Evolutionary conservation across 2,797 vertebrate genomes (phyloP), one percentile per base, ranked within the genome.

Genomic region (Cheirogaleus major): DNA sequence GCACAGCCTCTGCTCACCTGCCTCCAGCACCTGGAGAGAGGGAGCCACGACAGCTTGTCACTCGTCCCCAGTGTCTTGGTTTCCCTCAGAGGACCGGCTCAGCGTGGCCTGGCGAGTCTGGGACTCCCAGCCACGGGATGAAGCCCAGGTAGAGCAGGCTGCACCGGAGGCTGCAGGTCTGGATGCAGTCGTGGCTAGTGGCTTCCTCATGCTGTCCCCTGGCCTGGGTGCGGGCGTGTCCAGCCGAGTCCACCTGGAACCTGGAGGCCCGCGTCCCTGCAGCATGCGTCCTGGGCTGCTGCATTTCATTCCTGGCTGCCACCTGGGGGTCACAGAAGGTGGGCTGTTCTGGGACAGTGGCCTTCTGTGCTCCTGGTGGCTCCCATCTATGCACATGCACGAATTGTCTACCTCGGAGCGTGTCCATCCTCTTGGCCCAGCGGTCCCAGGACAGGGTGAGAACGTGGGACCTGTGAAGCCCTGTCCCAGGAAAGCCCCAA

Each of bases 171-270:
- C 55, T 7, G 8, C 32, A 4, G 18, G 7, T 25, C 8, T 32
- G 59, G 83, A 32, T 14, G 32, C 5, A 0, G 41, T 41, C 0
- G 0, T 0, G 41, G 89, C 43, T 4, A 32, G 41, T 0, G 3
- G 25, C 84, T 41, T 41, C 22, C 17, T 1, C 7, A 3, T 7
- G 18, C 2, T 14, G 15, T 4, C 35, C 15, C 0, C 2, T 69
- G 4, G 0, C 0, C 18, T 0, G 0, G 1, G 0, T 1, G 7
- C 5, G 8, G n/a, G 41, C 0, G 0, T 20, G 2, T n/a, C 63
- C 10, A 1, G 25, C 72, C 1, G 8, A 2, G 32, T 10, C 17
- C 3, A 0, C 27, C 32, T 15, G 82, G 61, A 32, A 15, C 50
- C 32, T 0, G 12, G 79, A 52, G 45, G 12, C 7, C 0, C 10